These are phyloP conservation scores for Lycocerus yunnanus DNA, from an alignment of 2,888 invertebrate genomes.

Conservation along the genomic window DNA sequence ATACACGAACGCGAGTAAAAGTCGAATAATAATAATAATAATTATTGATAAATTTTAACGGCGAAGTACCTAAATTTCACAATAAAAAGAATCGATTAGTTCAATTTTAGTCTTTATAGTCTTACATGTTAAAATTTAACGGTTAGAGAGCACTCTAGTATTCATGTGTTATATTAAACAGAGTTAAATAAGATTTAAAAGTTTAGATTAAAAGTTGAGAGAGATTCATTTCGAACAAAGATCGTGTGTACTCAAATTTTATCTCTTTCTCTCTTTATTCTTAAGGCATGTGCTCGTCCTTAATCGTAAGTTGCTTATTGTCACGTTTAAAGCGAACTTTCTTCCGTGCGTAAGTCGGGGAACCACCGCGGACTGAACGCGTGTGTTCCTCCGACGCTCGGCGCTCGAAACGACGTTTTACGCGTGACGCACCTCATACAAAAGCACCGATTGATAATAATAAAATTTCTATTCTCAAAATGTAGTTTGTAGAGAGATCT, in stretches of 20 bases:
- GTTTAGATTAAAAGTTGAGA: conserved; percentile 18
- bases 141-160: conserved; percentile 16
- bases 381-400: too few relatives aligned
- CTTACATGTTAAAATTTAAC: conserved; percentile 6
- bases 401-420: background rate
- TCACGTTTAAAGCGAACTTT: background rate
- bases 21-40: too few relatives aligned
- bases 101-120: conserved; percentile 2
- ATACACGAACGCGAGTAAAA: background rate
- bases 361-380: too few relatives aligned
- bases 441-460: conserved; percentile 3
- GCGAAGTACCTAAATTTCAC: background rate
- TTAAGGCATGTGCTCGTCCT: background rate
- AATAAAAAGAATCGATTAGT: background rate
- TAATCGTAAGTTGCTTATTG: background rate
- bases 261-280: background rate
- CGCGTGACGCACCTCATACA: background rate
- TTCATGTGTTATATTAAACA: conserved; percentile 20
- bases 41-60: background rate
- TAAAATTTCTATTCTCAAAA: background rate
- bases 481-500: background rate
- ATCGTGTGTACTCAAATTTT: background rate
- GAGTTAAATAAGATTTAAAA: conserved; percentile 19
- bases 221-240: conserved; percentile 12
- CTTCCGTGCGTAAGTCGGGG: background rate